Conservation (phyloP, 2,888 invertebrate genomes). For the Brachynemurus nebulosus region DNA sequence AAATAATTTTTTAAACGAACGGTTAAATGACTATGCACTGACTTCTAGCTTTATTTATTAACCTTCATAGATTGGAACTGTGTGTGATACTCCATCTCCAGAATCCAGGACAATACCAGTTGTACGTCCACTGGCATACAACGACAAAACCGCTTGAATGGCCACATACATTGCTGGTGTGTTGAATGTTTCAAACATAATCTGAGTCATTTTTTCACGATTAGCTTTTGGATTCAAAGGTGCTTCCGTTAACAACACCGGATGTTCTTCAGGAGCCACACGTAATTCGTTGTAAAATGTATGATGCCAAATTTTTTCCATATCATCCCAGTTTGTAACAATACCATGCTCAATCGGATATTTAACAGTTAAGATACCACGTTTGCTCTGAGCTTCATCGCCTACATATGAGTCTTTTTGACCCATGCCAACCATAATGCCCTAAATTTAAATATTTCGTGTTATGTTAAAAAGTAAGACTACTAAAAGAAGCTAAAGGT, state of each 20-base stretch:
- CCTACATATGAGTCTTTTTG: conserved; percentile 95
- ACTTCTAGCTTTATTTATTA: neutral
- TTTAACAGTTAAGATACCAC: conserved; percentile 89
- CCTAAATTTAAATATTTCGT: conserved; percentile 27
- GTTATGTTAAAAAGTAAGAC: no score
- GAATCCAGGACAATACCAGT: conserved; percentile 93
- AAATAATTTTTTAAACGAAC: neutral
- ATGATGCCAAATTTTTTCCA: conserved; percentile 99
- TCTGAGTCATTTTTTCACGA: conserved; percentile 83
- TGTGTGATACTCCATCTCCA: conserved; percentile 92
- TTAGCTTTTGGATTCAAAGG: conserved; percentile 82
- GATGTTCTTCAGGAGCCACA: conserved; percentile 88
- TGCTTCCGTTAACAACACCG: conserved; percentile 75
- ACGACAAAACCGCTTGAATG: conserved; percentile 83
- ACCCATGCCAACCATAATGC: conserved; percentile 96
- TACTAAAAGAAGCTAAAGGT: no score
- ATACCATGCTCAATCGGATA: conserved; percentile 96
- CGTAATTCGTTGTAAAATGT: conserved; percentile 96
- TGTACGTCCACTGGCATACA: conserved; percentile 92
- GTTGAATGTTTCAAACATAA: conserved; percentile 89
- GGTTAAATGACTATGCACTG: neutral
- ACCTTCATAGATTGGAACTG: conserved; percentile 91
- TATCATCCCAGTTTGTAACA: conserved; percentile 96
- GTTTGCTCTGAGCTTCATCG: conserved; percentile 92
- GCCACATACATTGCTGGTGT: conserved; percentile 91